A percentile compares a stretch with the other conserved stretches of the same genome.
These are phyloP conservation scores for Drosophila niveifrons DNA, from an alignment of 2,888 invertebrate species.

Conservation along the genomic window DNA sequence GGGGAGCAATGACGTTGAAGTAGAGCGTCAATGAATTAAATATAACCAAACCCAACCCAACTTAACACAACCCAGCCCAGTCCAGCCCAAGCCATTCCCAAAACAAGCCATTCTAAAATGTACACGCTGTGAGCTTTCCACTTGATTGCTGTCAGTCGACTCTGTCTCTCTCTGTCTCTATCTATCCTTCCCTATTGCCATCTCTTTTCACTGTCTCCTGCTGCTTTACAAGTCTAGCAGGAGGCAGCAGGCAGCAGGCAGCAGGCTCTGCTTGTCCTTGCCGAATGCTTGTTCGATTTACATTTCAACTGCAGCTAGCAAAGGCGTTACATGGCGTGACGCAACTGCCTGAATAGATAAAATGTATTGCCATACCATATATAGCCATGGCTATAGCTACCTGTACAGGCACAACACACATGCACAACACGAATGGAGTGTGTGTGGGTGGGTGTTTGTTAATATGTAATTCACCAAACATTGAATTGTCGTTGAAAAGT, in stretches of 20 bases:
- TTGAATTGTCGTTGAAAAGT: slow-evolving; percentile 24
- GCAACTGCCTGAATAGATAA: slow-evolving; percentile 66
- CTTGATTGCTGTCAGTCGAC: slow-evolving; percentile 68
- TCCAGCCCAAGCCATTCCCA: slow-evolving; percentile 18
- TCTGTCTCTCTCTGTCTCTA: slow-evolving; percentile 5
- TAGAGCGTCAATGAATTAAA: slow-evolving; percentile 79
- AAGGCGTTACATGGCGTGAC: slow-evolving; percentile 62
- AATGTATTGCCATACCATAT: slow-evolving; percentile 22
- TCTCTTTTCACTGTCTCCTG: not conserved
- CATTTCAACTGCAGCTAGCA: slow-evolving; percentile 72
- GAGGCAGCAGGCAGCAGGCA: not conserved
- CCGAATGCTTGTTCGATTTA: slow-evolving; percentile 76
- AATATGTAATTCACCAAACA: slow-evolving; percentile 43
- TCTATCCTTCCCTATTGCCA: not conserved
- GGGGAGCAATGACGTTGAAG: slow-evolving; percentile 64
- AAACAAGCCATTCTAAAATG: slow-evolving; percentile 70
- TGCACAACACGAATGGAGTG: not conserved
- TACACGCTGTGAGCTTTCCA: slow-evolving; percentile 73
- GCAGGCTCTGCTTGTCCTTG: slow-evolving; percentile 58
- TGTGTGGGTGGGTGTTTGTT: slow-evolving; percentile 23
- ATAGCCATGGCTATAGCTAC: slow-evolving; percentile 11
- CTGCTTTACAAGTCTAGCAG: slow-evolving; percentile 8
- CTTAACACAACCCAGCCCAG: not conserved
- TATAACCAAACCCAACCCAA: slow-evolving; percentile 50
- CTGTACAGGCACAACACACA: slow-evolving; percentile 20